Evolutionary conservation across 2,797 vertebrate species (phyloP).

Genomic region (Phrynocephalus forsythii): DNA sequence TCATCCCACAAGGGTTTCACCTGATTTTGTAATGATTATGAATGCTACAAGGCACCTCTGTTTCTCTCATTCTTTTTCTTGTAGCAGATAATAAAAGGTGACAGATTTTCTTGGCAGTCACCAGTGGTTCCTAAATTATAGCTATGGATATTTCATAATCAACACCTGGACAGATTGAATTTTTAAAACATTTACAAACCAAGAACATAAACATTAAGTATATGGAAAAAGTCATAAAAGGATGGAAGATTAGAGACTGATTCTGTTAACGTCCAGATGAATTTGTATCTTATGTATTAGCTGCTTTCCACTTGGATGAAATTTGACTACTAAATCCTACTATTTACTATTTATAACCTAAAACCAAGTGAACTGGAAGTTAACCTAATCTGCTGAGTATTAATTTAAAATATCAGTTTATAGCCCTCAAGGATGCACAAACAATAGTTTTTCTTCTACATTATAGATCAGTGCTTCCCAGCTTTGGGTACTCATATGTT

Average conservation of each 20-base stretch:
- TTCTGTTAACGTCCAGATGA: background rate
- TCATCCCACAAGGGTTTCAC: conserved; percentile 27
- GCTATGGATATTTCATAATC: conserved; percentile 24
- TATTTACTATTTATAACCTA: background rate
- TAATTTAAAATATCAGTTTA: conserved; percentile 10
- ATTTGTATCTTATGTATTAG: background rate
- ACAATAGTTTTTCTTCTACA: background rate
- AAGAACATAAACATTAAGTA: background rate
- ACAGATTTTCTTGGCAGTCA: conserved; percentile 53
- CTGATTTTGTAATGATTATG: conserved; percentile 53
- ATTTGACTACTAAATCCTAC: background rate
- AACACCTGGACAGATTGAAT: background rate
- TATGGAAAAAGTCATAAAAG: background rate
- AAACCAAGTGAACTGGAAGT: background rate
- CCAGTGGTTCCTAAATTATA: conserved; percentile 48
- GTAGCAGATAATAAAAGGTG: conserved; percentile 58
- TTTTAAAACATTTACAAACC: background rate
- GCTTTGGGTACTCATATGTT: too few relatives aligned
- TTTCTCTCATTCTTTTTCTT: conserved; percentile 43
- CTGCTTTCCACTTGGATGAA: background rate
- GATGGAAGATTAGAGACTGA: background rate
- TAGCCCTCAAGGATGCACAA: background rate
- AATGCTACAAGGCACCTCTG: conserved; percentile 29
- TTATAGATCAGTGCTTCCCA: too few relatives aligned
- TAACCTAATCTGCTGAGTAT: background rate